Percentiles rank a stretch among this genome's conserved stretches.
Evolutionary conservation across 2,888 invertebrate genomes (phyloP).

Genomic region (Girardia tigrina): DNA sequence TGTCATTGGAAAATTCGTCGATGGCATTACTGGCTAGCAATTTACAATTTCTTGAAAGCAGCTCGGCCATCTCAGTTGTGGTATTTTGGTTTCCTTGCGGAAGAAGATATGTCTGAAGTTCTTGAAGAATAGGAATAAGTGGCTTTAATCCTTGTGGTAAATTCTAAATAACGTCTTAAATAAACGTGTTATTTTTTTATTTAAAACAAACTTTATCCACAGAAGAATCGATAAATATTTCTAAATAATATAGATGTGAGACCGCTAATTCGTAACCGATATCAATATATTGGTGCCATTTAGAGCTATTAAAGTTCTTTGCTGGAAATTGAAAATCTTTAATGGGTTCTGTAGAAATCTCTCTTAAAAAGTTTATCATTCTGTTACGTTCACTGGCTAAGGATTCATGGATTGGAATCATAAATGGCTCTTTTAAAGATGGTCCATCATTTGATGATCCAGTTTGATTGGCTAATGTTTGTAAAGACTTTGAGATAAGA

Average conservation of each 20-base stretch:
- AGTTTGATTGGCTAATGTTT: slow-evolving; percentile 11
- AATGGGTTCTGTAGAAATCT: slow-evolving; percentile 12
- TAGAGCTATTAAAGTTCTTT: not conserved
- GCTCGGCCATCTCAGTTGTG: not conserved
- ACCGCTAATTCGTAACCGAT: not conserved
- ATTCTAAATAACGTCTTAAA: not conserved
- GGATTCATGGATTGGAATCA: not conserved
- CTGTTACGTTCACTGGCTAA: not conserved
- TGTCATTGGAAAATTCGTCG: not conserved
- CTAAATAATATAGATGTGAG: not conserved
- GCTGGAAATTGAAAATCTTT: not conserved
- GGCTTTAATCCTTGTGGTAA: slow-evolving; percentile 2
- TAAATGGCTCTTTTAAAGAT: not conserved
- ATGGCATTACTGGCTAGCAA: not conserved
- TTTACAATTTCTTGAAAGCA: not conserved
- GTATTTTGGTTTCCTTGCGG: not conserved
- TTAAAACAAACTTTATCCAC: not conserved
- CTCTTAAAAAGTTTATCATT: slow-evolving; percentile 8
- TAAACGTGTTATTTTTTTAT: no score
- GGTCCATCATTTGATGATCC: not conserved
- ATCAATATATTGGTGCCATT: slow-evolving; percentile 19
- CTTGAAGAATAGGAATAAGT: not conserved
- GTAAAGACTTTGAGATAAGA: not conserved
- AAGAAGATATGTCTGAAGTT: not conserved
- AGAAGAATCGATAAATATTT: not conserved